A percentile compares a stretch with the other conserved stretches of the same genome.
phyloP scores from a whole-genome alignment of 2,888 invertebrate species.

The Oscheius sp. region DNA sequence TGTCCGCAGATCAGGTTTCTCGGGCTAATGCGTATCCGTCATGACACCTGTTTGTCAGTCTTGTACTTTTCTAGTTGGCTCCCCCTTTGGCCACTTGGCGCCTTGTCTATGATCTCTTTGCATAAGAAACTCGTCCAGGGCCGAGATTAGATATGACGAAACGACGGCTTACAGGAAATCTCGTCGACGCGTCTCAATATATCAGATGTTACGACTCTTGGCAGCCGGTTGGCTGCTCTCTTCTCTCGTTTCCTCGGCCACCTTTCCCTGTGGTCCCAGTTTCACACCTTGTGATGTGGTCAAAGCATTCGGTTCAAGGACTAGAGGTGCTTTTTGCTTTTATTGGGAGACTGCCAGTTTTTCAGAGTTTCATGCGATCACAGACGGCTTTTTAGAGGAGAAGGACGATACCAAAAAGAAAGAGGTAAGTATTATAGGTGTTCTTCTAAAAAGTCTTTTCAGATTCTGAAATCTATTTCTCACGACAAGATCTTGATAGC shows the following conservation, averaged over 20 bases:
- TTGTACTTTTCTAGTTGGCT: neutral
- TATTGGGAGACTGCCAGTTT: neutral
- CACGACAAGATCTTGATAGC: slow-evolving; percentile 43
- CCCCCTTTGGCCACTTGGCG: neutral
- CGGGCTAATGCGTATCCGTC: slow-evolving; percentile 1
- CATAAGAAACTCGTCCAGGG: slow-evolving; percentile 28
- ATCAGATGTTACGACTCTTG: slow-evolving; percentile 20
- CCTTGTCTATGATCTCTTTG: slow-evolving; percentile 27
- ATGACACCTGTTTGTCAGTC: slow-evolving; percentile 1
- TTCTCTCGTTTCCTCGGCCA: slow-evolving; percentile 28
- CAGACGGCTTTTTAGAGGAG: slow-evolving; percentile 1
- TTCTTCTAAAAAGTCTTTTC: slow-evolving; percentile 1
- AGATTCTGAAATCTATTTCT: slow-evolving; percentile 45
- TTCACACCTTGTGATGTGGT: slow-evolving; percentile 61
- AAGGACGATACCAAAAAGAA: slow-evolving; percentile 22
- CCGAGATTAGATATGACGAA: slow-evolving; percentile 31
- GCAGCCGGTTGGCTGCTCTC: slow-evolving; percentile 26
- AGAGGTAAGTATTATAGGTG: slow-evolving; percentile 2
- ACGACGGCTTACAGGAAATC: slow-evolving; percentile 34
- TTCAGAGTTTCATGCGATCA: neutral
- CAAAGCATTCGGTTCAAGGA: slow-evolving; percentile 35
- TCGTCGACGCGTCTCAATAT: slow-evolving; percentile 4
- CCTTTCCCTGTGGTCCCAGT: slow-evolving; percentile 68
- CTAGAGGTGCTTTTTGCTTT: slow-evolving; percentile 4
- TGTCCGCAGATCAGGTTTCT: slow-evolving; percentile 16